These are phyloP conservation scores for Trypoxylon attenuatum DNA, from an alignment of 2,888 invertebrate species.

Conservation along the genomic window DNA sequence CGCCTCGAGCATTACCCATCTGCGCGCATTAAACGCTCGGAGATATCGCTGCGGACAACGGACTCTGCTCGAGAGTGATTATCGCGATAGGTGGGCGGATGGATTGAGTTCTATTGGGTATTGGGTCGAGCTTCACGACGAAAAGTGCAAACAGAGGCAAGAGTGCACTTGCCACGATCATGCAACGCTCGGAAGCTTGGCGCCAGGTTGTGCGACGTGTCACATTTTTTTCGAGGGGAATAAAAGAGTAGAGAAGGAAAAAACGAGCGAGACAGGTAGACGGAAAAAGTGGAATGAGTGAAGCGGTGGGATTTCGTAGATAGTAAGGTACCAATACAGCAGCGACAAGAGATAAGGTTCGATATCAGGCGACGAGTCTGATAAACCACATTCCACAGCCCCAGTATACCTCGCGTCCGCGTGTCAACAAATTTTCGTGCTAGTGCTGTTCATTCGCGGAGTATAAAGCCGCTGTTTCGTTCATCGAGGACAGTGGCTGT, in stretches of 20 bases:
- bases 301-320: conserved; percentile 17
- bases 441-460: conserved; percentile 14
- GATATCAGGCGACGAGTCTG: conserved; percentile 63
- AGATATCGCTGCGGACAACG: too few species aligned
- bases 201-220: too few species aligned
- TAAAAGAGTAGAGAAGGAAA: too few species aligned
- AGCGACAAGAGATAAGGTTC: conserved; percentile 46
- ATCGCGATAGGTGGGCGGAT: too few species aligned
- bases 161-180: neutral
- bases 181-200: too few species aligned
- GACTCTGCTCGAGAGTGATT: too few species aligned
- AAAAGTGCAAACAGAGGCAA: neutral
- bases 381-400: conserved; percentile 62
- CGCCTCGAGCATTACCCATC: too few species aligned
- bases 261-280: neutral
- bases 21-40: too few species aligned
- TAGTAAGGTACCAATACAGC: conserved; percentile 4
- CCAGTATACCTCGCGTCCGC: conserved; percentile 59
- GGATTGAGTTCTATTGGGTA: too few species aligned
- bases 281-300: neutral
- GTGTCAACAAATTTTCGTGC: conserved; percentile 58
- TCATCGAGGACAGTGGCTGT: conserved; percentile 20
- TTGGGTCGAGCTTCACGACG: too few species aligned
- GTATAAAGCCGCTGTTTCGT: conserved; percentile 23
- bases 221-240: too few species aligned